Evolutionary conservation across 2,113 vertebrate genomes (phyloP).

Genomic region (Notarius lentiginosus): DNA sequence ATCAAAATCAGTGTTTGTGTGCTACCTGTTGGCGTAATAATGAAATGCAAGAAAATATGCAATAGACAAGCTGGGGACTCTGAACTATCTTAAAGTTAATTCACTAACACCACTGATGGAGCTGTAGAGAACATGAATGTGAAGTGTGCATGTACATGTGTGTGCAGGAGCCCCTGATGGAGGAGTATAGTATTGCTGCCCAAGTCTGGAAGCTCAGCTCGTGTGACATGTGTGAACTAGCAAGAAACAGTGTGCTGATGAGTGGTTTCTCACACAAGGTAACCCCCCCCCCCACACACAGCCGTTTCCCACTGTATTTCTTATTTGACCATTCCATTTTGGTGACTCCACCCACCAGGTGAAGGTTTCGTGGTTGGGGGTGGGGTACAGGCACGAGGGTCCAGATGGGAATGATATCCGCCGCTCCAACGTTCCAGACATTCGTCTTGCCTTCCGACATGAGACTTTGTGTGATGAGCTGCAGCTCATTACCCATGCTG

Average conservation of each 20-base stretch:
- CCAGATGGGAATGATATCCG: slow-evolving; percentile 89
- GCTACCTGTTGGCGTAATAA: background rate
- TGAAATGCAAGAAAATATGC: background rate
- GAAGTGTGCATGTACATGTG: slow-evolving; percentile 29
- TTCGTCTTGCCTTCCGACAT: slow-evolving; percentile 84
- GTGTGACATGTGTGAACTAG: slow-evolving; percentile 97
- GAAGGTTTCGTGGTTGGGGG: slow-evolving; percentile 91
- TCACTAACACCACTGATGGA: background rate
- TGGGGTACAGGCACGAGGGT: slow-evolving; percentile 80
- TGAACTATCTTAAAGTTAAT: too few relatives aligned
- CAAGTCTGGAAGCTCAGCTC: slow-evolving; percentile 98
- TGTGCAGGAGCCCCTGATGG: slow-evolving; percentile 91
- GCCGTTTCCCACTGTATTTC: background rate
- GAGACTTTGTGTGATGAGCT: slow-evolving; percentile 93
- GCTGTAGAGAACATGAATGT: background rate
- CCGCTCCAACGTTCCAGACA: slow-evolving; percentile 90
- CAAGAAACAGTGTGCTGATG: slow-evolving; percentile 98
- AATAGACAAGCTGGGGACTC: background rate
- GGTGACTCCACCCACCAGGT: slow-evolving; percentile 67
- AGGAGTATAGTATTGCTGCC: slow-evolving; percentile 96
- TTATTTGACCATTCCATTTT: background rate
- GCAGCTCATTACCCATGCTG: slow-evolving; percentile 86
- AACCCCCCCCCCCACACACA: slow-evolving; percentile 53
- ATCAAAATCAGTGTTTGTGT: too few relatives aligned
- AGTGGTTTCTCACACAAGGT: slow-evolving; percentile 87